phyloP scores from a whole-genome alignment of 2,113 vertebrate species.

The Apaloderma vittatum region DNA sequence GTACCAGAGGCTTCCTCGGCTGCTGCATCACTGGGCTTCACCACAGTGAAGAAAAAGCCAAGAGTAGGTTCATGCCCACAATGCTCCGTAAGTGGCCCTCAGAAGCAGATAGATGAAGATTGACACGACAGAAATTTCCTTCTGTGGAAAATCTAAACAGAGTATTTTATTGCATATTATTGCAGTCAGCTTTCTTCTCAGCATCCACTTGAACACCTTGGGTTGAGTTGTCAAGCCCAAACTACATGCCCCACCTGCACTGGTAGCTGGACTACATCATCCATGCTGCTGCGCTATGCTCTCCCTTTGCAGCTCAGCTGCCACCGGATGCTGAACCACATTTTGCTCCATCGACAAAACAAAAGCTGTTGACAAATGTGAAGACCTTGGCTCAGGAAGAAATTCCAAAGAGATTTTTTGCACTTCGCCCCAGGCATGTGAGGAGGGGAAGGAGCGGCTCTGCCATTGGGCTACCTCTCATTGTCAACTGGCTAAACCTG shows the following conservation, averaged over 20 bases:
- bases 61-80: neutral
- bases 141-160: neutral
- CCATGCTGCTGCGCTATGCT: fast-evolving
- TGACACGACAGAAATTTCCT: neutral
- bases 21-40: neutral
- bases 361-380: neutral
- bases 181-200: neutral
- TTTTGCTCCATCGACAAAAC: neutral
- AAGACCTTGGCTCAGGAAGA: neutral
- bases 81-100: neutral
- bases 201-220: neutral
- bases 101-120: neutral
- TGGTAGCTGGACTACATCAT: neutral
- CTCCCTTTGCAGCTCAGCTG: neutral
- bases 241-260: neutral
- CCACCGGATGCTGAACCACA: neutral
- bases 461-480: neutral
- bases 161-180: neutral
- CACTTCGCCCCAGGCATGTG: neutral
- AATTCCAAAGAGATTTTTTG: conserved; percentile 5
- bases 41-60: neutral
- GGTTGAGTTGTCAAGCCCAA: neutral
- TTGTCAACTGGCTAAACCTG: neutral
- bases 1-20: neutral
- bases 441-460: neutral